phyloP scores from a whole-genome alignment of 2,888 invertebrate genomes.

The Ernsta delagoae region DNA sequence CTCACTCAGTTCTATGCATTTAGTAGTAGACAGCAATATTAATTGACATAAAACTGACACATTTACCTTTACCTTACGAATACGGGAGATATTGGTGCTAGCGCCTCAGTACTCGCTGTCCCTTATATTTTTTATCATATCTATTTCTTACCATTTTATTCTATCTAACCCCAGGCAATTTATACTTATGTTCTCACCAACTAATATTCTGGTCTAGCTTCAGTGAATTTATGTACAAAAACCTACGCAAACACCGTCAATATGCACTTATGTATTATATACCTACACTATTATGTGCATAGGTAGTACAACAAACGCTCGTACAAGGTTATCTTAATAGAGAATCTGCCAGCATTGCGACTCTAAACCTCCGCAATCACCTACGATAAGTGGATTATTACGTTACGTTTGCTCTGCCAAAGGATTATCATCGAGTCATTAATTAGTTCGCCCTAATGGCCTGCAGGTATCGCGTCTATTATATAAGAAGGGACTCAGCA shows the following conservation, averaged over 20 bases:
- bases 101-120: constrained; percentile 2
- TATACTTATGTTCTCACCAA: constrained; percentile 17
- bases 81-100: too few species aligned
- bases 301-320: constrained; percentile 4
- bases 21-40: too few species aligned
- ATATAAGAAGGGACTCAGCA: constrained; percentile 1
- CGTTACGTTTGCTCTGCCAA: constrained; percentile 32
- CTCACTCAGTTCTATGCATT: too few species aligned
- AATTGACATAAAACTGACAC: too few species aligned
- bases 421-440: constrained; percentile 30
- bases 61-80: too few species aligned
- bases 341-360: constrained; percentile 12
- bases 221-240: too few species aligned
- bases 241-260: not conserved
- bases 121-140: constrained; percentile 6
- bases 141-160: constrained; percentile 29
- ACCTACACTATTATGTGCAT: not conserved
- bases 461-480: constrained; percentile 14
- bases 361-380: constrained; percentile 20
- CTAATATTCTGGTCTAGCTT: not conserved
- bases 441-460: constrained; percentile 23
- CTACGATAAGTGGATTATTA: constrained; percentile 26
- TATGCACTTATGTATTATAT: not conserved
- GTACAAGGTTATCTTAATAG: constrained; percentile 24
- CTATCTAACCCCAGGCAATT: constrained; percentile 13